Conservation (phyloP, 92 coral and sea anemone species). For the Zoanthus sansibaricus region DNA sequence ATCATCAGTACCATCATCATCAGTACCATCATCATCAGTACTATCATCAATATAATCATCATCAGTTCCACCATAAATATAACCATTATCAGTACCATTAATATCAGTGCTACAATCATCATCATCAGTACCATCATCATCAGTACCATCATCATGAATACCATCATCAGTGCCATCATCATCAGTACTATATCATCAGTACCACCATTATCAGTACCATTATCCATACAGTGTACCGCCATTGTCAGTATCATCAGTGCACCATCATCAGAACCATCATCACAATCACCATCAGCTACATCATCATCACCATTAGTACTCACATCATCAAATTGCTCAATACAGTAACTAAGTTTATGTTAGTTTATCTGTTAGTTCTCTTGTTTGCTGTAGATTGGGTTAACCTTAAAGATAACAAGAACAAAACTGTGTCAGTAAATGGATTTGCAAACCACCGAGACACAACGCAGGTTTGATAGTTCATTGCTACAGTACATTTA, state of each 20-base stretch:
- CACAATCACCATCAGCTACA: not conserved
- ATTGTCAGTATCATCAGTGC: not conserved
- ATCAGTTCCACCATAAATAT: not conserved
- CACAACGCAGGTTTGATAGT: not conserved
- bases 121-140: not conserved
- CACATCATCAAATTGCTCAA: not conserved
- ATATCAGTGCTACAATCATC: not conserved
- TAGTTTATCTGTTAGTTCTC: not conserved
- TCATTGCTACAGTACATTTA: no score
- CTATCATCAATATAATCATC: not conserved
- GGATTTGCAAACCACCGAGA: not conserved
- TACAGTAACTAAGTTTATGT: no score
- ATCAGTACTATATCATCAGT: not conserved
- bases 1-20: not conserved
- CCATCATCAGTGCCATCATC: not conserved
- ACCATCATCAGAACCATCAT: not conserved
- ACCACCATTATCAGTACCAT: not conserved
- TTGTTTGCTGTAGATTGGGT: conserved; percentile 21
- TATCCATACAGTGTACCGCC: no score
- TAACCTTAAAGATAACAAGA: conserved; percentile 2
- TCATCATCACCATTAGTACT: not conserved
- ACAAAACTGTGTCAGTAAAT: not conserved
- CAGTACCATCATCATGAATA: not conserved
- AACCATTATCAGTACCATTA: not conserved
- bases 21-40: not conserved